Conservation (phyloP, 2,797 vertebrate species). For the Amazona ochrocephala region DNA sequence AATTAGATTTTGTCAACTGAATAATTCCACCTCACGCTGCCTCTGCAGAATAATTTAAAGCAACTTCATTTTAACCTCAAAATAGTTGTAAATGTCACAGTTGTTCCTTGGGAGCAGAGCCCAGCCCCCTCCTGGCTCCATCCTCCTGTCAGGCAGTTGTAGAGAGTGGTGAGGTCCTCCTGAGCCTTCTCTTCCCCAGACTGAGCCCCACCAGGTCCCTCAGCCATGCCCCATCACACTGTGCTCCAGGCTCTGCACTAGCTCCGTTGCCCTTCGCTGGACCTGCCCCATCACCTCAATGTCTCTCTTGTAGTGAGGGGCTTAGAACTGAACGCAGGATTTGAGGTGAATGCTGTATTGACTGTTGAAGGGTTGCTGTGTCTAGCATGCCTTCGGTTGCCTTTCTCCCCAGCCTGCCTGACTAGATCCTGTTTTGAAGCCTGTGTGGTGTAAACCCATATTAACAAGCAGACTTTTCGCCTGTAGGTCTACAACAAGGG, state of each 20-base stretch:
- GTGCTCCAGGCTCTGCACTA: neutral
- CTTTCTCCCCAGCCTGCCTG: neutral
- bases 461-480: neutral
- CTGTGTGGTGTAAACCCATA: neutral
- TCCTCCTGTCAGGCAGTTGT: neutral
- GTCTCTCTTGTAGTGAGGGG: neutral
- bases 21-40: conserved; percentile 78
- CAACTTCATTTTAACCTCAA: conserved; percentile 77
- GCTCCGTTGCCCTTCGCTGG: neutral
- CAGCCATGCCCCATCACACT: neutral
- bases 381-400: neutral
- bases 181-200: neutral
- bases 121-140: neutral
- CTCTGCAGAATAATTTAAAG: conserved; percentile 77
- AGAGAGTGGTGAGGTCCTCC: neutral
- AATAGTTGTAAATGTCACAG: conserved; percentile 82
- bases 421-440: neutral
- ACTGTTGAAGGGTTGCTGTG: neutral
- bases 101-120: neutral
- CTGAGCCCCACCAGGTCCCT: neutral
- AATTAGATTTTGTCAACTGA: conserved; percentile 84
- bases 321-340: neutral
- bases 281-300: neutral
- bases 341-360: neutral
- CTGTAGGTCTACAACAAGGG: neutral